Percentiles rank a stretch among this genome's conserved stretches.
Conservation (phyloP, 2,888 invertebrate species). For the Acanthosoma haemorrhoidale region DNA sequence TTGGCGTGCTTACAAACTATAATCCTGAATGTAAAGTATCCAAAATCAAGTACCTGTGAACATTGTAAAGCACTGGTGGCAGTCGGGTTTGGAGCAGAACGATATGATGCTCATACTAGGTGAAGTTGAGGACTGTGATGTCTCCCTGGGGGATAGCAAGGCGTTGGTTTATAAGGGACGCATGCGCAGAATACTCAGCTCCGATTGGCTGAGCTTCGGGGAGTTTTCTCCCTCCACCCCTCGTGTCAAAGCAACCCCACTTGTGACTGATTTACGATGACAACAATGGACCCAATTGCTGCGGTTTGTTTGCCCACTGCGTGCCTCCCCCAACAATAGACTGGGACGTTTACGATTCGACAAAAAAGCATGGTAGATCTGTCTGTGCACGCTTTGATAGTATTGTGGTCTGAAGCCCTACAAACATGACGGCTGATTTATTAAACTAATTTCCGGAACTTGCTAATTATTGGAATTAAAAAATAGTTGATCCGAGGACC, state of each 20-base stretch:
- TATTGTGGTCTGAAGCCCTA: too few relatives aligned
- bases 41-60: constrained; percentile 20
- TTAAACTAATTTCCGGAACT: too few relatives aligned
- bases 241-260: constrained; percentile 17
- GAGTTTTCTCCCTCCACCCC: too few relatives aligned
- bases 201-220: neutral
- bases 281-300: neutral
- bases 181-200: neutral
- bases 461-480: too few relatives aligned
- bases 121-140: neutral
- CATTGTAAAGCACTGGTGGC: constrained; percentile 36
- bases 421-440: too few relatives aligned
- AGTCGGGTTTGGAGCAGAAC: constrained; percentile 36
- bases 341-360: too few relatives aligned
- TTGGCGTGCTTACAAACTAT: too few relatives aligned
- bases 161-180: too few relatives aligned
- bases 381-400: too few relatives aligned
- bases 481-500: too few relatives aligned
- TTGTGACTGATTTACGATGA: neutral
- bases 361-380: too few relatives aligned
- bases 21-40: neutral
- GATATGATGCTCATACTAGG: constrained; percentile 28
- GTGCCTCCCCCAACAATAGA: neutral
- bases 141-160: neutral
- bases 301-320: neutral